Evolutionary conservation across 64 coral and sea anemone genomes (phyloP), one percentile per base, ranked within the genome.

Genomic region (Montipora foliosa): DNA sequence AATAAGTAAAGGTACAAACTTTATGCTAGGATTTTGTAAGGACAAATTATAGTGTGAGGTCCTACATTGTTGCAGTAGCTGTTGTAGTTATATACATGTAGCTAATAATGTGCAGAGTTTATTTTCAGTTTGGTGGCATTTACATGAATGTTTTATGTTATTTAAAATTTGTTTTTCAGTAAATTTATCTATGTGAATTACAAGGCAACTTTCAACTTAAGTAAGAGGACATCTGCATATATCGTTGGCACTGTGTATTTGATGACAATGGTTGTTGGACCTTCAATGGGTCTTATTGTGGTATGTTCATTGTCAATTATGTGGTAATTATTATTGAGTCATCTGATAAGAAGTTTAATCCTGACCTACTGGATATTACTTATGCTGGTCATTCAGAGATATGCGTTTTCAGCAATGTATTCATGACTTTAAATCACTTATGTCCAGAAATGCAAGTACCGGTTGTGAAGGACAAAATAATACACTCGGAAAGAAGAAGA

Each of bases 181-280:
- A 93, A 98, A 74, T 98, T 98, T 78, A 98, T 98, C 47, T 70
- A 73, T 58, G 82, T 89, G 16, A 94, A 98, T 75, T 98, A 98
- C 89, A 94, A 90, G 44, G 88, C 90, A 2, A 97, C 83, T 2
- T 97, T 94, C 49, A 8, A 86, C 44, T 92, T 98, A 11, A 74
- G 13, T 50, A 86, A 89, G 67, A 57, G 79, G 47, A 82, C 84
- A 5, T 94, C 96, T 21, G 22, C 93, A 4, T 95, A 95, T 79
- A 98, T 98, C 74, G 96, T 93, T 44, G 96, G 96, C 55, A 87
- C 89, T 44, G 96, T 98, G 77, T 98, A 98, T 49, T 90, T 95
- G 66, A 93, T 95, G 11, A 93, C 96, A 24, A 95, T 98, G 96
- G 49, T 98, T 17, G 78, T 95, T 59, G 91, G 90, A 17, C 96